A percentile compares a stretch with the other conserved stretches of the same genome.
phyloP scores from a whole-genome alignment of 2,113 vertebrate species.

The Cryptomyrus ogoouensis region DNA sequence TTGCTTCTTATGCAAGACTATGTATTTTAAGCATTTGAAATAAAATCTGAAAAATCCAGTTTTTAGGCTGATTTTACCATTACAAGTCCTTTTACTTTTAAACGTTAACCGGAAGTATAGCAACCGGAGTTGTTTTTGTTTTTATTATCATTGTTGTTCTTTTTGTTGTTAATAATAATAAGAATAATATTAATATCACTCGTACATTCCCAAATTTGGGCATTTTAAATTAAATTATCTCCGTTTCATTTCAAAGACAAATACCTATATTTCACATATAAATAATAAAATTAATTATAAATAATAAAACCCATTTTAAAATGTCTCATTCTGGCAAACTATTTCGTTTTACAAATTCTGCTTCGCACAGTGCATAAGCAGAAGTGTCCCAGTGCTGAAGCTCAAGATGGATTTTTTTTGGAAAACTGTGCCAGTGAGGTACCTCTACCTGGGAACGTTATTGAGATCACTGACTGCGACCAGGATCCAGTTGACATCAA shows the following conservation, averaged over 20 bases:
- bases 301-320: not conserved
- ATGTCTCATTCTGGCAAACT: not conserved
- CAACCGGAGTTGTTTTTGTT: not conserved
- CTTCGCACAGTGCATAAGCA: not conserved
- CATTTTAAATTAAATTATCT: not conserved
- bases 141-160: not conserved
- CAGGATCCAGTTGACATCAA: not conserved
- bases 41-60: not conserved
- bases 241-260: not conserved
- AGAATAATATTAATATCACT: not conserved
- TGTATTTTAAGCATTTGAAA: not conserved
- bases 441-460: not conserved
- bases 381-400: not conserved
- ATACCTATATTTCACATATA: not conserved
- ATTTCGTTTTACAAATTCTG: not conserved
- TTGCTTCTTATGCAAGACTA: not conserved
- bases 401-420: not conserved
- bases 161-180: not conserved
- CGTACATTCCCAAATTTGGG: not conserved
- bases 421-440: not conserved
- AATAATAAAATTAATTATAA: not conserved
- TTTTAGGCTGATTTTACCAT: not conserved
- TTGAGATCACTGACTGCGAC: not conserved
- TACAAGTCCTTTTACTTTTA: not conserved
- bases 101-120: not conserved